phyloP scores from a whole-genome alignment of 1,140 invertebrate species.

The Halyomorpha halys region DNA sequence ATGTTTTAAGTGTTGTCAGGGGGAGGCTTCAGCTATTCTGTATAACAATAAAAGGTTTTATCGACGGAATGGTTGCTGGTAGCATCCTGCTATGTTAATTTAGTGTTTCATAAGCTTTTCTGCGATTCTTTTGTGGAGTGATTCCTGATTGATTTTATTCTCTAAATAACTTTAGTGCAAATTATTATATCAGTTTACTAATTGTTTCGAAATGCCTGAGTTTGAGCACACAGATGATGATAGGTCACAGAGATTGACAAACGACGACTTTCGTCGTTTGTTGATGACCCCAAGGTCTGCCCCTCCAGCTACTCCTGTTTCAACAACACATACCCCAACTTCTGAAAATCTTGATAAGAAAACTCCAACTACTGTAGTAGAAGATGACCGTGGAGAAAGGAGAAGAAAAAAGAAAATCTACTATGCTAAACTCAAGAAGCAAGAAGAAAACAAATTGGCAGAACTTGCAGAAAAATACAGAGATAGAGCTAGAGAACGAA shows the following conservation, averaged over 20 bases:
- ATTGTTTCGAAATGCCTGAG: slow-evolving; percentile 25
- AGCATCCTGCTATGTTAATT: no score
- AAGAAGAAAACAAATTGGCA: slow-evolving; percentile 90
- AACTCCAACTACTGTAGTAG: slow-evolving; percentile 20
- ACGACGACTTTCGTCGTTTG: slow-evolving; percentile 92
- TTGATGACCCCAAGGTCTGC: slow-evolving; percentile 83
- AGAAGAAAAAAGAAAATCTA: slow-evolving; percentile 79
- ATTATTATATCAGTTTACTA: no score
- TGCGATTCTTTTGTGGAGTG: no score
- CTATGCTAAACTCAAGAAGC: slow-evolving; percentile 89
- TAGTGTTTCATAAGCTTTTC: no score
- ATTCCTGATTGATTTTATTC: no score
- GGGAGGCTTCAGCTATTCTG: no score
- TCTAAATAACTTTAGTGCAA: no score
- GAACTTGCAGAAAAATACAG: slow-evolving; percentile 92
- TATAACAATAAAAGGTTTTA: no score
- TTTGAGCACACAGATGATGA: slow-evolving; percentile 36
- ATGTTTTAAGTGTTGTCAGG: no score
- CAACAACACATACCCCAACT: slow-evolving; percentile 25
- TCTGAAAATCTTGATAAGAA: slow-evolving; percentile 19
- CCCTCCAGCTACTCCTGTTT: slow-evolving; percentile 40
- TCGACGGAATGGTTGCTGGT: no score
- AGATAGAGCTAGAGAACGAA: slow-evolving; percentile 83
- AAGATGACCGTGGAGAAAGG: slow-evolving; percentile 54
- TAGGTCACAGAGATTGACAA: slow-evolving; percentile 68